phyloP scores from a whole-genome alignment of 2,888 invertebrate genomes.

The Lapara coniferarum region DNA sequence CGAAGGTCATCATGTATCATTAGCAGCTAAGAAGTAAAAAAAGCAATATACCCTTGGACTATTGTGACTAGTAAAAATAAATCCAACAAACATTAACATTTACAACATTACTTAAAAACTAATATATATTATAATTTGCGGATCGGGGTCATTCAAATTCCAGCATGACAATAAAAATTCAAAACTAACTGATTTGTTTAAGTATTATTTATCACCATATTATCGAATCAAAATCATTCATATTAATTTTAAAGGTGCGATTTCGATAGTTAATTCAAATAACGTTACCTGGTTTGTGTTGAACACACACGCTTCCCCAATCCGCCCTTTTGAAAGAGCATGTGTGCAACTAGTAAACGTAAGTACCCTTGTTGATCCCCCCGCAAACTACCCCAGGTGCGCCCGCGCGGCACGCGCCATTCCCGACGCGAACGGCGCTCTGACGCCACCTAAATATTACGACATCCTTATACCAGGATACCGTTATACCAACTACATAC shows the following conservation, averaged over 20 bases:
- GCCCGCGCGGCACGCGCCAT: slow-evolving; percentile 81
- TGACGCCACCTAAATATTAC: slow-evolving; percentile 70
- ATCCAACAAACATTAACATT: too few species aligned
- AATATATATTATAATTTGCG: background rate
- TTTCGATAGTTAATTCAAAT: background rate
- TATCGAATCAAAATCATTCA: background rate
- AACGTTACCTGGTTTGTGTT: slow-evolving; percentile 8
- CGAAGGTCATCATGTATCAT: background rate
- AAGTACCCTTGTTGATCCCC: slow-evolving; percentile 83
- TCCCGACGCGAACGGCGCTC: slow-evolving; percentile 77
- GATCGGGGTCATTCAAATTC: background rate
- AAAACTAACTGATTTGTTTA: background rate
- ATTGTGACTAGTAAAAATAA: background rate
- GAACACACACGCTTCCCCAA: slow-evolving; percentile 46
- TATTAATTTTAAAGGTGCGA: background rate
- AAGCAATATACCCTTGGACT: background rate
- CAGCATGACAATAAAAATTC: background rate
- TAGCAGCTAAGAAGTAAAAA: background rate
- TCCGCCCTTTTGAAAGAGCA: slow-evolving; percentile 77
- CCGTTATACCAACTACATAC: slow-evolving; percentile 53
- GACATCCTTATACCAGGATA: slow-evolving; percentile 45
- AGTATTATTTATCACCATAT: background rate
- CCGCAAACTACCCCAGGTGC: slow-evolving; percentile 80
- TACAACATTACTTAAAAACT: background rate
- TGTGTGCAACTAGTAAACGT: slow-evolving; percentile 82